Percentiles rank a stretch among this genome's conserved stretches.
Evolutionary conservation across 2,888 invertebrate genomes (phyloP).

Genomic region (Eristalinus aeneus): DNA sequence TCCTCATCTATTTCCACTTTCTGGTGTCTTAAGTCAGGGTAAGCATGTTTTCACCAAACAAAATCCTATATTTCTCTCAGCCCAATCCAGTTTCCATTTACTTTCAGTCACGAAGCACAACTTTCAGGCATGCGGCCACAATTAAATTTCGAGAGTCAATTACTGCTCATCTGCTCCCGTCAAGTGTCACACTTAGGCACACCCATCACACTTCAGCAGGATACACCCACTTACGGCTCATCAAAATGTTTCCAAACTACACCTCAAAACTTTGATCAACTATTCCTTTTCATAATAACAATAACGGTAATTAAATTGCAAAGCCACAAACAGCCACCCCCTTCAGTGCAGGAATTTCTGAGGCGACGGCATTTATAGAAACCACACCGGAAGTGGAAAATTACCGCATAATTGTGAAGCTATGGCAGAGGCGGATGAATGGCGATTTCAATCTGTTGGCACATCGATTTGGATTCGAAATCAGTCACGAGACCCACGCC

Average conservation of each 20-base stretch:
- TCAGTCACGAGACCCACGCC: conserved; percentile 51
- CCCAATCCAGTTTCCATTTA: background rate
- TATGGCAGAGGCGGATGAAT: background rate
- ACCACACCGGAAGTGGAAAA: conserved; percentile 66
- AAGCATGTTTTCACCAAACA: no score
- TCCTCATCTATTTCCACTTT: no score
- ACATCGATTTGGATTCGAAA: conserved; percentile 62
- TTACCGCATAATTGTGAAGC: conserved; percentile 67
- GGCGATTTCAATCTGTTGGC: conserved; percentile 67
- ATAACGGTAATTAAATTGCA: conserved; percentile 60
- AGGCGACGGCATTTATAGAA: background rate
- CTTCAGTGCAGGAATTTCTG: conserved; percentile 12
- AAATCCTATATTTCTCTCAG: background rate
- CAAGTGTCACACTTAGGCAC: background rate
- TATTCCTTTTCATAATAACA: conserved; percentile 58
- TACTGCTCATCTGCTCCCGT: background rate
- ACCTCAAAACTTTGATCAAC: conserved; percentile 35
- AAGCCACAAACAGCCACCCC: conserved; percentile 47
- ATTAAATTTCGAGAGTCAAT: background rate
- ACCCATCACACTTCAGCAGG: background rate
- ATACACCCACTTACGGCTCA: conserved; percentile 19
- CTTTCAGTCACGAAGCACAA: background rate
- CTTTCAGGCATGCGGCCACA: background rate
- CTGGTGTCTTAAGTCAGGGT: no score
- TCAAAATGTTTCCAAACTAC: conserved; percentile 41